These are phyloP conservation scores for Bombus haemorrhoidalis DNA, from an alignment of 1,140 invertebrate genomes.

Conservation along the genomic window DNA sequence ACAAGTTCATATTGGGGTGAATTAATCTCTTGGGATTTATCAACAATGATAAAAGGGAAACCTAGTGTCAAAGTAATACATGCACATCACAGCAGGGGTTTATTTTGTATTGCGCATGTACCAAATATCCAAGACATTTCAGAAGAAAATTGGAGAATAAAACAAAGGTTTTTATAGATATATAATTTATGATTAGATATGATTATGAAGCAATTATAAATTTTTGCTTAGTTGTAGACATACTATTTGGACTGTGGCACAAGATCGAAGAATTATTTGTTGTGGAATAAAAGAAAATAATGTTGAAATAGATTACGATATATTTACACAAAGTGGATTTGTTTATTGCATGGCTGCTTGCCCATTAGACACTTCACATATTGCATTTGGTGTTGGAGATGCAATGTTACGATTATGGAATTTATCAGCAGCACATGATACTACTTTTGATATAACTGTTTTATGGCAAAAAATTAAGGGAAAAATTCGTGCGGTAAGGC, in stretches of 20 bases:
- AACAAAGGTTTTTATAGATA: neutral
- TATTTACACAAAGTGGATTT: constrained; percentile 86
- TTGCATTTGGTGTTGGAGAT: constrained; percentile 89
- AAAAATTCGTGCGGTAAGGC: constrained; percentile 87
- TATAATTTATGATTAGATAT: neutral
- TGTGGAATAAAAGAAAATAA: constrained; percentile 81
- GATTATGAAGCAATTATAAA: constrained; percentile 8
- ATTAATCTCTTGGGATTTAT: constrained; percentile 82
- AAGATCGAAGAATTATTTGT: constrained; percentile 86
- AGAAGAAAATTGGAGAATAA: constrained; percentile 68
- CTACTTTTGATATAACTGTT: constrained; percentile 80
- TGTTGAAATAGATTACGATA: constrained; percentile 76
- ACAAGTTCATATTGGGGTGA: constrained; percentile 82
- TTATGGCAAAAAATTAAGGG: constrained; percentile 89
- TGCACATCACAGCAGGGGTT: constrained; percentile 80
- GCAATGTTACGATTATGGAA: constrained; percentile 89
- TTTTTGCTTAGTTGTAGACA: constrained; percentile 30
- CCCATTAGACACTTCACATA: constrained; percentile 87
- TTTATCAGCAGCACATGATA: constrained; percentile 81
- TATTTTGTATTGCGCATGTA: constrained; percentile 82
- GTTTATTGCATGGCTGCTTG: constrained; percentile 86
- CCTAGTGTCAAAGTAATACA: constrained; percentile 78
- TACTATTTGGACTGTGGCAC: constrained; percentile 85
- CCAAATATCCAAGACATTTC: constrained; percentile 43
- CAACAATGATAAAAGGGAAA: constrained; percentile 62